These are phyloP conservation scores for Prietella phreatophila DNA, from an alignment of 2,113 vertebrate genomes.

Conservation along the genomic window DNA sequence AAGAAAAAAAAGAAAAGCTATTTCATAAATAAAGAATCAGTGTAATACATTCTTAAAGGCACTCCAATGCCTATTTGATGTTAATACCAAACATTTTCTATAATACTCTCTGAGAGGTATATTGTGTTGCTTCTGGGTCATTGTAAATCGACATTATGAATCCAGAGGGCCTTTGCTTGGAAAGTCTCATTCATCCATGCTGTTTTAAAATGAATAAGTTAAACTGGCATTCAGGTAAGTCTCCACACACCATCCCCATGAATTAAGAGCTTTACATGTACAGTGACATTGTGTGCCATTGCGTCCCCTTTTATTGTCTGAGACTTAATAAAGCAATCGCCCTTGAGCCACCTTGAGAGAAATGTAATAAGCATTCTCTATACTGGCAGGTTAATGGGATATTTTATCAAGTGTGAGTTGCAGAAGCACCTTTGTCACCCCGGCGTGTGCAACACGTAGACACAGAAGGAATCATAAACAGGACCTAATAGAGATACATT, in stretches of 20 bases:
- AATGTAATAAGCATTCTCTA: slow-evolving; percentile 58
- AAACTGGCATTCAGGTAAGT: slow-evolving; percentile 22
- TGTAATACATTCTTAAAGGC: slow-evolving; percentile 4
- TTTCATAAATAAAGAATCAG: background rate
- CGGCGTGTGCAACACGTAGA: slow-evolving; percentile 46
- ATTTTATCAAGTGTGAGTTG: slow-evolving; percentile 62
- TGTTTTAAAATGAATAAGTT: slow-evolving; percentile 37
- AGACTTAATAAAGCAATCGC: slow-evolving; percentile 58
- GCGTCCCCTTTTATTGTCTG: slow-evolving; percentile 30
- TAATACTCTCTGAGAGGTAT: slow-evolving; percentile 11
- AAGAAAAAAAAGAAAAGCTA: background rate
- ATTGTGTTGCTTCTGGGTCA: slow-evolving; percentile 47
- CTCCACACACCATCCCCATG: background rate
- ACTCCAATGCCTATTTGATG: slow-evolving; percentile 14
- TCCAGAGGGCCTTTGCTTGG: slow-evolving; percentile 18
- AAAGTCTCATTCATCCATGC: slow-evolving; percentile 19
- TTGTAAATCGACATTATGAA: slow-evolving; percentile 40
- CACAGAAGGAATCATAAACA: slow-evolving; percentile 22
- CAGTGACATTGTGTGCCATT: background rate
- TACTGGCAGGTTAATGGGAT: slow-evolving; percentile 66
- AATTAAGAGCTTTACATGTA: slow-evolving; percentile 17
- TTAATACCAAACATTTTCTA: slow-evolving; percentile 4
- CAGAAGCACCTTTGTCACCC: slow-evolving; percentile 44
- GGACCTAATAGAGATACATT: slow-evolving; percentile 45
- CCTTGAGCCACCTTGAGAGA: slow-evolving; percentile 52